phyloP scores from a whole-genome alignment of 1,140 invertebrate species.

The Oncopodura yosiiana region DNA sequence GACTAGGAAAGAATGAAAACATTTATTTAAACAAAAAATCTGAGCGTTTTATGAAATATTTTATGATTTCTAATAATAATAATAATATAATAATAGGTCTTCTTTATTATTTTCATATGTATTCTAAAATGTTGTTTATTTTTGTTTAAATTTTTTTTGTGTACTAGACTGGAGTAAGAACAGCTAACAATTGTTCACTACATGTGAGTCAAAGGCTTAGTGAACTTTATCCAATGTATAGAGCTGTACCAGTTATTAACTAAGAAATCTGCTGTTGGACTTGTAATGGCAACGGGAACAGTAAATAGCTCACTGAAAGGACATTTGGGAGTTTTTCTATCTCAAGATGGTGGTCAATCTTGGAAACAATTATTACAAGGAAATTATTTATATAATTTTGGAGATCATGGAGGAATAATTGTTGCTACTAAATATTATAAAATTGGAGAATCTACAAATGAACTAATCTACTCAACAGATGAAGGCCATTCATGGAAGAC shows the following conservation, averaged over 20 bases:
- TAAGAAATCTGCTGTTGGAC: conserved; percentile 72
- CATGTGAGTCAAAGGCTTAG: conserved; percentile 78
- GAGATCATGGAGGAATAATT: conserved; percentile 79
- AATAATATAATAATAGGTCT: too few species aligned
- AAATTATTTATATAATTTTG: conserved; percentile 77
- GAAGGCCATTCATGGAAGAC: conserved; percentile 71
- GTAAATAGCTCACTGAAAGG: conserved; percentile 67
- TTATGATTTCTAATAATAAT: too few species aligned
- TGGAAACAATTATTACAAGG: conserved; percentile 70
- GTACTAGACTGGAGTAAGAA: conserved; percentile 39
- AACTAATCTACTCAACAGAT: conserved; percentile 72
- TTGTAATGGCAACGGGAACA: conserved; percentile 75
- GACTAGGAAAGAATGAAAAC: neutral
- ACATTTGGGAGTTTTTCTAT: conserved; percentile 68
- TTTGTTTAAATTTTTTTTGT: conserved; percentile 18
- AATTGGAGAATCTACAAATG: conserved; percentile 57
- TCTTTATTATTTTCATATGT: too few species aligned
- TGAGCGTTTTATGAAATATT: neutral
- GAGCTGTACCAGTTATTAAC: conserved; percentile 72
- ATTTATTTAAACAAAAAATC: neutral
- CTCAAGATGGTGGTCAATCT: conserved; percentile 68
- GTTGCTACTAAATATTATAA: conserved; percentile 74
- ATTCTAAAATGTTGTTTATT: conserved; percentile 8
- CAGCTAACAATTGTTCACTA: conserved; percentile 56
- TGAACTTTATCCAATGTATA: conserved; percentile 65